Evolutionary conservation across 1,140 invertebrate genomes (phyloP).

Genomic region (Drosophila sucinea): DNA sequence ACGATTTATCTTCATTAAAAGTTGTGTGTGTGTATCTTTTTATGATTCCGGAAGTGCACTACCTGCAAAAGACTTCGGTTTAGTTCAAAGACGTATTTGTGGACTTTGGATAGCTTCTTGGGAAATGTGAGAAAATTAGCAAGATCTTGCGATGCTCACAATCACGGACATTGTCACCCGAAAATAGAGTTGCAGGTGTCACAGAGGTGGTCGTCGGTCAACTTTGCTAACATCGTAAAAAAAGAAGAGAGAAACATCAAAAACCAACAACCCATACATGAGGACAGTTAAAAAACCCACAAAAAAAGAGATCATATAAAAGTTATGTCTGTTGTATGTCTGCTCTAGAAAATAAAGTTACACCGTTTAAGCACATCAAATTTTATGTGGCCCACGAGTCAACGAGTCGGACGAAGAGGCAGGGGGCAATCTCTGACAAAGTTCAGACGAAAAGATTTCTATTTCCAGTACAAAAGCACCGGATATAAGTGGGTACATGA

Average conservation of each 20-base stretch:
- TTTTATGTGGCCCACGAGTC: conserved; percentile 70
- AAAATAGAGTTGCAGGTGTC: conserved; percentile 61
- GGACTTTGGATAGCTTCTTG: not conserved
- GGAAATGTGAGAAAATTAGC: conserved; percentile 45
- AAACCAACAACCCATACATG: not conserved
- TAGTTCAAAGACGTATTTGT: conserved; percentile 36
- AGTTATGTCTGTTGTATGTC: conserved; percentile 9
- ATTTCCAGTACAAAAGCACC: conserved; percentile 35
- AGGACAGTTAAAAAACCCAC: conserved; percentile 47
- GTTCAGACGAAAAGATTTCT: conserved; percentile 54
- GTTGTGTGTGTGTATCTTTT: conserved; percentile 20
- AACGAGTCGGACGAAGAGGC: conserved; percentile 9
- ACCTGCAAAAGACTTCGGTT: conserved; percentile 47
- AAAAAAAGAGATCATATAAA: conserved; percentile 29
- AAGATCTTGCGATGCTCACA: conserved; percentile 26
- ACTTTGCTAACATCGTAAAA: conserved; percentile 57
- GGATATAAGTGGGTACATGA: conserved; percentile 41
- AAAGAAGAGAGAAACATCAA: conserved; percentile 47
- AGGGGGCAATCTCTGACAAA: conserved; percentile 29
- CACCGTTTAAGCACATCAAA: conserved; percentile 50
- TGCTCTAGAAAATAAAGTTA: conserved; percentile 49
- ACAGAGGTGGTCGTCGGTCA: conserved; percentile 55
- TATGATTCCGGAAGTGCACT: conserved; percentile 60
- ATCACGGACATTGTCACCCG: conserved; percentile 14
- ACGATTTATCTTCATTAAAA: conserved; percentile 74